Percentiles rank a stretch among this genome's conserved stretches.
Evolutionary conservation across 2,888 invertebrate species (phyloP).

Genomic region (Eupithecia exiguata): DNA sequence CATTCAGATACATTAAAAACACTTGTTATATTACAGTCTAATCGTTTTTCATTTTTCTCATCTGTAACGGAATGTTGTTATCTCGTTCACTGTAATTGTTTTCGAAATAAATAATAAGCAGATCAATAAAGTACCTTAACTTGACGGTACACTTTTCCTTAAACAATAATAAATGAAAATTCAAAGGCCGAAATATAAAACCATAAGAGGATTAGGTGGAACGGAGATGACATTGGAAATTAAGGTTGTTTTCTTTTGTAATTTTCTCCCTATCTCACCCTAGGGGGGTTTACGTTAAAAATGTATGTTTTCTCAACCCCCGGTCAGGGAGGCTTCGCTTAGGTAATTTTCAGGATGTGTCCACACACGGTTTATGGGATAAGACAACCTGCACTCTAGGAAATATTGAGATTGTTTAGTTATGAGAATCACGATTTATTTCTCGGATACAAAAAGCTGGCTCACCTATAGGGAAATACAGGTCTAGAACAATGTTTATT

Average conservation of each 20-base stretch:
- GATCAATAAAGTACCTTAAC: constrained; percentile 66
- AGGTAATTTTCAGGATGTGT: constrained; percentile 70
- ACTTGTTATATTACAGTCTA: not conserved
- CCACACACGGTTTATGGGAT: constrained; percentile 63
- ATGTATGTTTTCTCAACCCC: constrained; percentile 74
- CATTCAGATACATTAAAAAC: not conserved
- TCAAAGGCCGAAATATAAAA: constrained; percentile 82
- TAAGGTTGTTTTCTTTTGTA: constrained; percentile 84
- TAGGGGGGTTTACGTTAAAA: constrained; percentile 74
- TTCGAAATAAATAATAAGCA: constrained; percentile 50
- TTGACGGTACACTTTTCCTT: constrained; percentile 69
- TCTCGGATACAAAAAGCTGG: not conserved
- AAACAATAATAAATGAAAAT: constrained; percentile 84
- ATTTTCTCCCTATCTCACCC: constrained; percentile 79
- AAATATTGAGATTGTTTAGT: not conserved
- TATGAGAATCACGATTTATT: not conserved
- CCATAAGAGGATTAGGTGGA: constrained; percentile 83
- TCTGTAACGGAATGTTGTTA: not conserved
- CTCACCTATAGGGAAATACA: not conserved
- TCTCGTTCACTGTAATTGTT: constrained; percentile 25
- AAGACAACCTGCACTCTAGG: constrained; percentile 41
- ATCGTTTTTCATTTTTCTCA: not conserved
- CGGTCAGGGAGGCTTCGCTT: constrained; percentile 63
- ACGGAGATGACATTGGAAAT: constrained; percentile 84
- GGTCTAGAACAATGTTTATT: not conserved